A percentile compares a stretch with the other conserved stretches of the same genome.
These are phyloP conservation scores for Acyrthosiphon pisum DNA, from an alignment of 1,140 invertebrate species.

Conservation along the genomic window DNA sequence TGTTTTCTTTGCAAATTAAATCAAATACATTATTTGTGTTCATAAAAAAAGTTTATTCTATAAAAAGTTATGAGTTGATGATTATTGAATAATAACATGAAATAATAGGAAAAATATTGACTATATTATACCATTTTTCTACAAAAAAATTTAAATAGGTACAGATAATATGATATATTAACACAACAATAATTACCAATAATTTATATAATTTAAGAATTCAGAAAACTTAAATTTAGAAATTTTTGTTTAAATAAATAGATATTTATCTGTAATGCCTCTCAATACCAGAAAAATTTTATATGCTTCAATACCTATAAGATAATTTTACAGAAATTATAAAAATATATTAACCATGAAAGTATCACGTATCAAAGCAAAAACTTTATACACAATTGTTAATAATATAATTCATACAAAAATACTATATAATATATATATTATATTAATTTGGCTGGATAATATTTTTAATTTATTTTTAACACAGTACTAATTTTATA, in stretches of 20 bases:
- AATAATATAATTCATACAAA: neutral
- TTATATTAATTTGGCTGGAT: neutral
- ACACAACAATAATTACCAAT: neutral
- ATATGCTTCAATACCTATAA: neutral
- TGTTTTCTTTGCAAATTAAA: neutral
- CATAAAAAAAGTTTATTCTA: neutral
- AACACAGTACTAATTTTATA: neutral
- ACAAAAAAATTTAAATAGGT: neutral
- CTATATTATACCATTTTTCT: neutral
- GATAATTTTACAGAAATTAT: neutral
- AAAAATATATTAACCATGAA: neutral
- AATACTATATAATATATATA: neutral
- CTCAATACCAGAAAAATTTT: neutral
- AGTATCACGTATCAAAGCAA: neutral
- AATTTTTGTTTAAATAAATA: neutral
- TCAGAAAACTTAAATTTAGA: neutral
- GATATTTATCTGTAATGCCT: neutral
- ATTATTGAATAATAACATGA: neutral
- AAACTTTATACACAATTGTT: no score
- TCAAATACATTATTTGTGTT: neutral
- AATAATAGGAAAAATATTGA: neutral
- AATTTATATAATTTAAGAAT: neutral
- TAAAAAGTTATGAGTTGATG: neutral
- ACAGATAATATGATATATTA: neutral
- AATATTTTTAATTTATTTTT: neutral